Conservation (phyloP, 2,113 vertebrate genomes). For the Phyllostomus hastatus region DNA sequence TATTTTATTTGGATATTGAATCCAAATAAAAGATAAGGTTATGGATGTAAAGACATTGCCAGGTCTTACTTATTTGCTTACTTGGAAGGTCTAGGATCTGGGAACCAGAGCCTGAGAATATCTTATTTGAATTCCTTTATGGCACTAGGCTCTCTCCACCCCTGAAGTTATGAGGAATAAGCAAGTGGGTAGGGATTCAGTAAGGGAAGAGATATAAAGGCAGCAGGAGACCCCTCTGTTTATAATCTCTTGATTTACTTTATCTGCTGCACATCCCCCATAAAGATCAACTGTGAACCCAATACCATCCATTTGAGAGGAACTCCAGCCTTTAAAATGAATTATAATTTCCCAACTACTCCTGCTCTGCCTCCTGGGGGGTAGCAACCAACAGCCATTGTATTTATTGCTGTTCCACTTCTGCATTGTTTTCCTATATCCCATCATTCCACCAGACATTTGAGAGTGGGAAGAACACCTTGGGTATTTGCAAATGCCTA, state of each 20-base stretch:
- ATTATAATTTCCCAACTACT: conserved; percentile 19
- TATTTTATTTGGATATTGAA: not conserved
- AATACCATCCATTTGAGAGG: not conserved
- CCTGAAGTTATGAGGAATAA: not conserved
- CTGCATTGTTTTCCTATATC: not conserved
- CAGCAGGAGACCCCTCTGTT: not conserved
- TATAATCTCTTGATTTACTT: not conserved
- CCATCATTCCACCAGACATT: conserved; percentile 9
- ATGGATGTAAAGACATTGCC: not conserved
- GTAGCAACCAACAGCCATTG: not conserved
- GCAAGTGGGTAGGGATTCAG: not conserved
- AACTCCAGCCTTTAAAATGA: conserved; percentile 29
- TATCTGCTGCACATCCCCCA: not conserved
- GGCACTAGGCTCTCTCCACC: not conserved
- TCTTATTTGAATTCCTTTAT: not conserved
- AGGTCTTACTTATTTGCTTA: not conserved
- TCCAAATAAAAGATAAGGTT: not conserved
- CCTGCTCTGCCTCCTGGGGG: not conserved
- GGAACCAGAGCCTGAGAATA: not conserved
- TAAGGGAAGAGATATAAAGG: not conserved
- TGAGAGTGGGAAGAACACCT: conserved; percentile 37
- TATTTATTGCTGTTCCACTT: conserved; percentile 11
- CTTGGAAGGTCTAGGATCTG: not conserved
- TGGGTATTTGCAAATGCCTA: conserved; percentile 36
- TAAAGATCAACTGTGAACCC: not conserved